These are phyloP conservation scores for Drepana arcuata DNA, from an alignment of 1,140 invertebrate genomes.

Conservation along the genomic window DNA sequence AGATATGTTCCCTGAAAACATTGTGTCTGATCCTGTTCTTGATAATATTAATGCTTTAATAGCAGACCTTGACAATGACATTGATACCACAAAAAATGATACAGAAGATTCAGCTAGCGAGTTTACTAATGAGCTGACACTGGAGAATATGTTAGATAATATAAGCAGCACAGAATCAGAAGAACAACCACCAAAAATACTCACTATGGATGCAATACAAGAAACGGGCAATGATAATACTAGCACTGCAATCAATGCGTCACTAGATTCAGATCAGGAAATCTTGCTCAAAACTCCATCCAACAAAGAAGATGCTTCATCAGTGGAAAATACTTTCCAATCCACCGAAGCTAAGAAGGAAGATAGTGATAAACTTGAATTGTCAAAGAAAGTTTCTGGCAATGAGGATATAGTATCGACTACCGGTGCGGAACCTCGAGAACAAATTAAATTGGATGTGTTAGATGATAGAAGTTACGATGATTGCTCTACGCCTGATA, in stretches of 20 bases:
- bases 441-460: not conserved
- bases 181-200: no score
- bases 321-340: no score
- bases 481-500: constrained; percentile 36
- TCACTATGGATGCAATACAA: no score
- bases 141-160: constrained; percentile 35
- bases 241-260: no score
- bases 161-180: no score
- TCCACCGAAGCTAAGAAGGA: no score
- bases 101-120: constrained; percentile 14
- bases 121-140: constrained; percentile 27
- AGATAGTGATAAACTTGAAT: no score
- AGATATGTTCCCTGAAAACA: constrained; percentile 46
- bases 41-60: constrained; percentile 57
- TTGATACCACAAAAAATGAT: constrained; percentile 33
- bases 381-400: no score
- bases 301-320: no score
- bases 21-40: constrained; percentile 37
- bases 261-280: no score
- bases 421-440: constrained; percentile 10
- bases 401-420: constrained; percentile 40
- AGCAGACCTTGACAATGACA: constrained; percentile 49
- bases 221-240: no score
- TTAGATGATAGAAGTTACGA: constrained; percentile 10
- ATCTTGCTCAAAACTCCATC: no score